Percentiles rank a stretch among this genome's conserved stretches.
Conservation (phyloP, 2,113 vertebrate species). For the Labeo catla region DNA sequence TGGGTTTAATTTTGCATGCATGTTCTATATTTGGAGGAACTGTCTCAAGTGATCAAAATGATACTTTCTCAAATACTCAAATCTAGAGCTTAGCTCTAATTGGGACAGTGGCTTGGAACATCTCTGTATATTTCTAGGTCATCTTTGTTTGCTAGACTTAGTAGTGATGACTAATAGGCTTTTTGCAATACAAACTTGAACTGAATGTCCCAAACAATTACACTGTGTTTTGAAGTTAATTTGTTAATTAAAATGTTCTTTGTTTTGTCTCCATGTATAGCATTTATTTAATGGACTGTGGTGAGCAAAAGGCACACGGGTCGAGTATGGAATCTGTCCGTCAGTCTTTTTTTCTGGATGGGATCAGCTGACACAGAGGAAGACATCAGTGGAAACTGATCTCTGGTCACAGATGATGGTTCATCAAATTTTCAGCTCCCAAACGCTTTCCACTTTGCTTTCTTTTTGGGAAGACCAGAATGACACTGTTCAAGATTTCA, state of each 20-base stretch:
- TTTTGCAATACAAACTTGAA: not conserved
- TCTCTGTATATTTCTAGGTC: not conserved
- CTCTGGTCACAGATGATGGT: not conserved
- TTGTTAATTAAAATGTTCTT: constrained; percentile 12
- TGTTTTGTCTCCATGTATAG: not conserved
- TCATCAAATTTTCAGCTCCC: constrained; percentile 1
- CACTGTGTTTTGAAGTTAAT: not conserved
- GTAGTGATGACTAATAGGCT: not conserved
- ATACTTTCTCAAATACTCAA: constrained; percentile 9
- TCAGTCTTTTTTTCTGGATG: constrained; percentile 11
- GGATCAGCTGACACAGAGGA: constrained; percentile 14
- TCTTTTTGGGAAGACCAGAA: not conserved
- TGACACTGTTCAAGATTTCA: not conserved
- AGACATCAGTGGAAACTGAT: not conserved
- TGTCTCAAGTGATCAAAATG: not conserved
- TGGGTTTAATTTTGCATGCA: not conserved
- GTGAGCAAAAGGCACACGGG: not conserved
- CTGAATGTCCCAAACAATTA: not conserved
- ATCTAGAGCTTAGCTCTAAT: constrained; percentile 6
- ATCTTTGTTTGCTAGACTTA: not conserved
- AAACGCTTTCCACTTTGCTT: not conserved
- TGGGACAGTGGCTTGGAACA: constrained; percentile 2
- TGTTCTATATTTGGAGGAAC: not conserved
- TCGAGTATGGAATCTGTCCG: not conserved
- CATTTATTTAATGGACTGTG: not conserved